A percentile compares a stretch with the other conserved stretches of the same genome.
These are phyloP conservation scores for Laticauda laticaudata DNA, from an alignment of 2,113 vertebrate species.

Conservation along the genomic window DNA sequence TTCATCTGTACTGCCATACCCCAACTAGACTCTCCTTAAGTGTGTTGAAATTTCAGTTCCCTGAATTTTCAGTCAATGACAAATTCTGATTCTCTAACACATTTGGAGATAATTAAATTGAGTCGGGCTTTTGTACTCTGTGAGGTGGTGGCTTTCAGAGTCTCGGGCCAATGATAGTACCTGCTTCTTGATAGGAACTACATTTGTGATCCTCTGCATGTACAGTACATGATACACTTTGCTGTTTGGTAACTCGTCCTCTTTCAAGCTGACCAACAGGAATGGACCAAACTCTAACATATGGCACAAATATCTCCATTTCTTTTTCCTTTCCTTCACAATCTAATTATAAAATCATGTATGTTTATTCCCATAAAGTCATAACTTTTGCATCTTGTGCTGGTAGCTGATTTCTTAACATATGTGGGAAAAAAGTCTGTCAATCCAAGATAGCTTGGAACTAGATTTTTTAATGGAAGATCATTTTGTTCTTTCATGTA, in stretches of 20 bases:
- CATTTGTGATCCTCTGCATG: background rate
- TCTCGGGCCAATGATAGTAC: background rate
- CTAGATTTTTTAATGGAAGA: background rate
- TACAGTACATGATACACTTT: background rate
- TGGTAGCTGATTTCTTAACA: background rate
- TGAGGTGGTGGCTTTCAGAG: background rate
- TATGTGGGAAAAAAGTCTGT: background rate
- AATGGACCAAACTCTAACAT: background rate
- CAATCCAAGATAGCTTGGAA: background rate
- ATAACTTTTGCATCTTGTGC: background rate
- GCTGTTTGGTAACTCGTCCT: background rate
- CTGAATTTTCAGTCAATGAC: background rate
- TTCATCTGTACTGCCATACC: background rate
- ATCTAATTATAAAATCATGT: background rate
- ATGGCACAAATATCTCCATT: background rate
- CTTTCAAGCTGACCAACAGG: background rate
- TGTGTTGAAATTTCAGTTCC: background rate
- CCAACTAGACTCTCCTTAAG: background rate
- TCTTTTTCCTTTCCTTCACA: background rate
- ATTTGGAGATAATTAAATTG: background rate
- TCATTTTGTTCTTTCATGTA: background rate
- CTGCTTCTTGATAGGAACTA: background rate
- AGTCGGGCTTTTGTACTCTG: background rate
- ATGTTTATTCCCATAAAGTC: background rate
- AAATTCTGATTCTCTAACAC: background rate